Evolutionary conservation across 2,888 invertebrate species (phyloP), one percentile per base, ranked within the genome.

Genomic region (Sphaeridia pumilis): DNA sequence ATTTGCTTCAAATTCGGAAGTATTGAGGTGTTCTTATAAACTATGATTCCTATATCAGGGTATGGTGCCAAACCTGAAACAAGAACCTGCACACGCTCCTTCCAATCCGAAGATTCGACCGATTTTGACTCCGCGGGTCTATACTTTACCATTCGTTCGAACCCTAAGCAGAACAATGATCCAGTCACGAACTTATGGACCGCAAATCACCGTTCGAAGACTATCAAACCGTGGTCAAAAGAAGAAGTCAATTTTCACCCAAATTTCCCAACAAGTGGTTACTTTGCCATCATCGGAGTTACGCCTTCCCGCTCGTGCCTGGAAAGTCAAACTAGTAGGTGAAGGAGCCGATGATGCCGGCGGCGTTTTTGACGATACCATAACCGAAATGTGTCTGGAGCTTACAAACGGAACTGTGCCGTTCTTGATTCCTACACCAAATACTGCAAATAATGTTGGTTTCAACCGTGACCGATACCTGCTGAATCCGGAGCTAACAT

Each of bases 271-370:
- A 56, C 80, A 81, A 69, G 78, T 81, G 34, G 76, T 78, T 1
- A 74, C 75, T 53, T 72, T 79, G 65, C 73, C 74, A 54, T 72
- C 77, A 1, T 71, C 73, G 35, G 78, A 80, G 49, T 69, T 80
- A 35, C 67, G 80, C 21, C 69, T 81, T 28, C 80, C 80, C 3
- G 76, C 79, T 1, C 68, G 80, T 45, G 80, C 80, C 2, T 80
- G 80, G 81, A 80, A 80, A 69, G 75, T 76, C 14, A 79, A 79
- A 67, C 69, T 80, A 27, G 73, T 80, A 4, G 80, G 79, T 0
- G 81, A 80, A 69, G 80, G 80, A 1, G 80, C 80, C 0, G 80
- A 81, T 67, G 81, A 81, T 69, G 80, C 80, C 2, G 81, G 80
- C 0, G 81, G 81, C 3, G 81, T 80, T 22, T 81, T 80, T 69